Evolutionary conservation across 2,888 invertebrate genomes (phyloP).

Genomic region (Kuschelorhynchus macadamiae): DNA sequence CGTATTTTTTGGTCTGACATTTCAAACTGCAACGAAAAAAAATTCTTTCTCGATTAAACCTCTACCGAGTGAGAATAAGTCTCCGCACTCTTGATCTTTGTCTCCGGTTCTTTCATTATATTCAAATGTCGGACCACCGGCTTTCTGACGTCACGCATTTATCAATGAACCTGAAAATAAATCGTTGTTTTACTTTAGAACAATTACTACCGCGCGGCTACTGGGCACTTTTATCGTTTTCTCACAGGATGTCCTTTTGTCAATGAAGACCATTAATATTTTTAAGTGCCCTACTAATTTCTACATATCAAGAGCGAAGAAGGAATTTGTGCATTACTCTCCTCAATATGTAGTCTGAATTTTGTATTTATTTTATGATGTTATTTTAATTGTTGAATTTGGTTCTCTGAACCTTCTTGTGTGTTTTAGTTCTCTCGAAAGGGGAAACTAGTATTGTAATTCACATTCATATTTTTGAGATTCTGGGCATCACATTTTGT

Average conservation of each 20-base stretch:
- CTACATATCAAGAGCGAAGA: not conserved
- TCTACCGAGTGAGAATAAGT: slow-evolving; percentile 49
- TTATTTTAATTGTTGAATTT: too few species aligned
- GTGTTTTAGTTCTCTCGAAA: too few species aligned
- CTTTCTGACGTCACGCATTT: slow-evolving; percentile 64
- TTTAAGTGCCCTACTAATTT: slow-evolving; percentile 15
- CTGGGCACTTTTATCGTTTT: slow-evolving; percentile 41
- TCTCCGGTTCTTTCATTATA: slow-evolving; percentile 62
- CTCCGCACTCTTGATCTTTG: slow-evolving; percentile 52
- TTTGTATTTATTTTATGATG: too few species aligned
- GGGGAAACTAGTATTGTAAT: too few species aligned
- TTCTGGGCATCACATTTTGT: too few species aligned
- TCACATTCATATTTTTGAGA: too few species aligned
- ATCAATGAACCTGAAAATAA: slow-evolving; percentile 58
- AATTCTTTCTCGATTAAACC: too few species aligned
- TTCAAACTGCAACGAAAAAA: too few species aligned
- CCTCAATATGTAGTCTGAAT: too few species aligned
- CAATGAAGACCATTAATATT: slow-evolving; percentile 36
- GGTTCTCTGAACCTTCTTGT: too few species aligned
- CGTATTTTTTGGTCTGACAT: too few species aligned
- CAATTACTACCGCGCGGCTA: slow-evolving; percentile 53
- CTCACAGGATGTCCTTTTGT: slow-evolving; percentile 41
- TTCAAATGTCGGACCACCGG: slow-evolving; percentile 68
- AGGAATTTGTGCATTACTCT: too few species aligned
- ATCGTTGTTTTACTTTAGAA: slow-evolving; percentile 49